A percentile compares a stretch with the other conserved stretches of the same genome.
These are phyloP conservation scores for Pollachius pollachius DNA, from an alignment of 2,113 vertebrate species.

Conservation along the genomic window DNA sequence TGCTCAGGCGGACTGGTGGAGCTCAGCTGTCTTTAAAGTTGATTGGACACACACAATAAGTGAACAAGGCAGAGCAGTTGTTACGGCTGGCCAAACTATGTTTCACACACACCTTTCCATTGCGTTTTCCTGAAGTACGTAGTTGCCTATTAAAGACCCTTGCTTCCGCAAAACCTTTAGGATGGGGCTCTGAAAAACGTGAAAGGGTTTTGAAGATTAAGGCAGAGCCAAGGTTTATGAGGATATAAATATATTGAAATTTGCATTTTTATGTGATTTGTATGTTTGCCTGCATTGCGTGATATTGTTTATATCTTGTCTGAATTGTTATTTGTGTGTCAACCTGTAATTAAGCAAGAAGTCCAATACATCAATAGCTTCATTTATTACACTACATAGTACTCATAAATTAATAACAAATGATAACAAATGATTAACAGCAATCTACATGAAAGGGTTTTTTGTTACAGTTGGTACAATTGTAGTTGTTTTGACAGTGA, in stretches of 20 bases:
- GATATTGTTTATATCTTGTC: too few species aligned
- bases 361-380: constrained; percentile 5
- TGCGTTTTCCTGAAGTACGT: constrained; percentile 68
- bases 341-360: constrained; percentile 11
- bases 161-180: constrained; percentile 71
- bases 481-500: constrained; percentile 6
- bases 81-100: too few species aligned
- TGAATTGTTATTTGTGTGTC: not conserved
- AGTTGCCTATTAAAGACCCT: constrained; percentile 79
- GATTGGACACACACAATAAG: constrained; percentile 45
- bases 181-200: constrained; percentile 63
- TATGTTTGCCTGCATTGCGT: not conserved
- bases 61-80: not conserved
- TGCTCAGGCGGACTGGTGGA: constrained; percentile 45
- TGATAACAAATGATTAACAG: too few species aligned
- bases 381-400: too few species aligned
- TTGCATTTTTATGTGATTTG: not conserved
- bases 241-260: constrained; percentile 11
- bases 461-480: constrained; percentile 7
- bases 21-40: constrained; percentile 56
- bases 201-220: constrained; percentile 31
- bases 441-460: not conserved
- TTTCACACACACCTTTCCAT: constrained; percentile 73
- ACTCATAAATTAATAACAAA: too few species aligned
- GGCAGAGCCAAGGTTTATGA: constrained; percentile 35